Evolutionary conservation across 2,113 vertebrate species (phyloP).

Genomic region (Hymenochirus boettgeri): DNA sequence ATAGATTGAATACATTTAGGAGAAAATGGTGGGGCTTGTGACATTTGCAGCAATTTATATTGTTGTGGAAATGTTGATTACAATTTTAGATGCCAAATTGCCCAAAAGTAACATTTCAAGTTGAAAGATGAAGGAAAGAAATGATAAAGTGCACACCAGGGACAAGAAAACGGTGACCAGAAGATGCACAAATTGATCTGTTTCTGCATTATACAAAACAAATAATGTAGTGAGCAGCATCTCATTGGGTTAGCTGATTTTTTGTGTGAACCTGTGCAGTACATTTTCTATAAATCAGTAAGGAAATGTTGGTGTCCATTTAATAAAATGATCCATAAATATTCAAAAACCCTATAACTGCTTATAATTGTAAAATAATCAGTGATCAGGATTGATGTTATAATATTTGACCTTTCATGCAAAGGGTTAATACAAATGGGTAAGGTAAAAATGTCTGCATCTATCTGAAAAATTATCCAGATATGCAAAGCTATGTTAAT

Average conservation of each 20-base stretch:
- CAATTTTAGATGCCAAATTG: conserved; percentile 45
- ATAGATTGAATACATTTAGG: conserved; percentile 28
- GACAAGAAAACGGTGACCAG: conserved; percentile 42
- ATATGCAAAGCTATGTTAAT: not conserved
- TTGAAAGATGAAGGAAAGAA: conserved; percentile 44
- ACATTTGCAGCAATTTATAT: conserved; percentile 41
- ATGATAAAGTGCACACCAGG: conserved; percentile 40
- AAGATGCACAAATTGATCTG: conserved; percentile 47
- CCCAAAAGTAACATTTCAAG: conserved; percentile 47
- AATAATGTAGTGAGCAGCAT: conserved; percentile 41
- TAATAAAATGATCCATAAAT: too few species aligned
- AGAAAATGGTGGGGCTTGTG: conserved; percentile 34
- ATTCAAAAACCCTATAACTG: too few species aligned
- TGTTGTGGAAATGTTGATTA: conserved; percentile 48
- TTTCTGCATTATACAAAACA: conserved; percentile 38
- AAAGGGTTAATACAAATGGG: too few species aligned
- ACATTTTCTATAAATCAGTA: not conserved
- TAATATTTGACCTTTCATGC: too few species aligned
- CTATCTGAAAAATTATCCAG: too few species aligned
- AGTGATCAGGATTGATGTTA: too few species aligned
- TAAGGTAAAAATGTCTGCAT: too few species aligned
- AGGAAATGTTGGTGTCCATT: too few species aligned
- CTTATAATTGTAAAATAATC: too few species aligned
- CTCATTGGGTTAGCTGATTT: not conserved
- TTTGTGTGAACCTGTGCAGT: too few species aligned